These are phyloP conservation scores for Pogonocherus hispidulus DNA, from an alignment of 2,888 invertebrate species.

Conservation along the genomic window DNA sequence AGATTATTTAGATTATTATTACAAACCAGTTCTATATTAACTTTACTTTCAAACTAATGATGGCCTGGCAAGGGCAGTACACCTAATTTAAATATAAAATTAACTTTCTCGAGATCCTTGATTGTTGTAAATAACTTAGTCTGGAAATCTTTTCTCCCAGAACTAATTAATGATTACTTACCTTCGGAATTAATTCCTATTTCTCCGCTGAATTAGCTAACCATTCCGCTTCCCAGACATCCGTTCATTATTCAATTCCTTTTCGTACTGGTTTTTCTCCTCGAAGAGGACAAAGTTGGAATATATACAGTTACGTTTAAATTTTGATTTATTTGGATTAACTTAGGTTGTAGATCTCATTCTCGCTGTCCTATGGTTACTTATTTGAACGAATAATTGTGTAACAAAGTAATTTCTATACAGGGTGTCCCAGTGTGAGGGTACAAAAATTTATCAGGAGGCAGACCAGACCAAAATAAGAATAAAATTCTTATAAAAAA, in stretches of 20 bases:
- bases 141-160: conserved; percentile 15
- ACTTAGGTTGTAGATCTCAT: too few relatives aligned
- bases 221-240: conserved; percentile 14
- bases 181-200: conserved; percentile 20
- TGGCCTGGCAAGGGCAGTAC: not conserved
- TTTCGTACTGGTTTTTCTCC: not conserved
- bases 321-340: conserved; percentile 1
- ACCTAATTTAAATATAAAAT: not conserved
- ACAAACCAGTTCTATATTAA: too few relatives aligned
- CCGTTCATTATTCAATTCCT: conserved; percentile 18
- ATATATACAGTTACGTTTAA: conserved; percentile 2
- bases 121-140: conserved; percentile 21
- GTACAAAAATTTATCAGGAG: too few relatives aligned
- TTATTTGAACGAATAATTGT: too few relatives aligned
- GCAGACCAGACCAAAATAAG: too few relatives aligned
- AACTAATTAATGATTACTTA: conserved; percentile 20
- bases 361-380: too few relatives aligned
- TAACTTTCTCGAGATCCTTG: not conserved
- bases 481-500: too few relatives aligned
- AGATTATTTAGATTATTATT: too few relatives aligned
- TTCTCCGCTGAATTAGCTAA: conserved; percentile 16
- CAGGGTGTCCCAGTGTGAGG: too few relatives aligned
- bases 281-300: conserved; percentile 7
- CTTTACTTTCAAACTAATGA: not conserved
- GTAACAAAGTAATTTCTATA: too few relatives aligned